Percentiles rank a stretch among this genome's conserved stretches.
phyloP scores from a whole-genome alignment of 2,888 invertebrate species.

The Clitarchus hookeri region DNA sequence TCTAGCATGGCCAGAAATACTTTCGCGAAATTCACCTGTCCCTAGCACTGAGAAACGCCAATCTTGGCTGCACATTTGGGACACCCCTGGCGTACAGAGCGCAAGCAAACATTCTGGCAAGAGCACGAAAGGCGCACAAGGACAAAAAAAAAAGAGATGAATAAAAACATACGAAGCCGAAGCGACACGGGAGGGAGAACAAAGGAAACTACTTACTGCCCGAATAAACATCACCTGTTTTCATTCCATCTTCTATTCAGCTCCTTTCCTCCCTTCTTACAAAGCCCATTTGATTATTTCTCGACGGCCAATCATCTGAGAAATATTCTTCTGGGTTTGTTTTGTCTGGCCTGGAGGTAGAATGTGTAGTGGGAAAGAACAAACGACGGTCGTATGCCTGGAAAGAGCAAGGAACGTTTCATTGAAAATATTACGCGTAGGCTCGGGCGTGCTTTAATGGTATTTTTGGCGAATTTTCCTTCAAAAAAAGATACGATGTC shows the following conservation, averaged over 20 bases:
- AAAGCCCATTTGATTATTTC: not conserved
- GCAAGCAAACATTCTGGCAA: not conserved
- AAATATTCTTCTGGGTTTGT: not conserved
- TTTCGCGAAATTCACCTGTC: too few relatives aligned
- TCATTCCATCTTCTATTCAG: not conserved
- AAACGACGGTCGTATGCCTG: not conserved
- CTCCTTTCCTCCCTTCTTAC: not conserved
- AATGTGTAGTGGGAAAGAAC: not conserved
- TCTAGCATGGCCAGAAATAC: too few relatives aligned
- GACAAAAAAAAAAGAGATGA: not conserved
- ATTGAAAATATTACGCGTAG: too few relatives aligned
- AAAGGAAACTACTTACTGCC: not conserved
- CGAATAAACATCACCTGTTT: not conserved
- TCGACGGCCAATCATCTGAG: not conserved
- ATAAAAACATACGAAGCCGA: not conserved
- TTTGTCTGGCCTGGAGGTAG: not conserved
- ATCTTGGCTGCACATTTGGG: not conserved
- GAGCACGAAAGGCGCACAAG: not conserved
- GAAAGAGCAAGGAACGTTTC: too few relatives aligned
- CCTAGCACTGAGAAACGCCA: too few relatives aligned
- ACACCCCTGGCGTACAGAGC: not conserved
- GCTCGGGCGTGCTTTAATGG: too few relatives aligned
- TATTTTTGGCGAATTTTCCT: too few relatives aligned
- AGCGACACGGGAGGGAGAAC: not conserved
- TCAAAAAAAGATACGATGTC: too few relatives aligned